Base-by-base conservation (phyloP, 2,797 vertebrate species). In the Hypotaenidia philippensis region DNA sequence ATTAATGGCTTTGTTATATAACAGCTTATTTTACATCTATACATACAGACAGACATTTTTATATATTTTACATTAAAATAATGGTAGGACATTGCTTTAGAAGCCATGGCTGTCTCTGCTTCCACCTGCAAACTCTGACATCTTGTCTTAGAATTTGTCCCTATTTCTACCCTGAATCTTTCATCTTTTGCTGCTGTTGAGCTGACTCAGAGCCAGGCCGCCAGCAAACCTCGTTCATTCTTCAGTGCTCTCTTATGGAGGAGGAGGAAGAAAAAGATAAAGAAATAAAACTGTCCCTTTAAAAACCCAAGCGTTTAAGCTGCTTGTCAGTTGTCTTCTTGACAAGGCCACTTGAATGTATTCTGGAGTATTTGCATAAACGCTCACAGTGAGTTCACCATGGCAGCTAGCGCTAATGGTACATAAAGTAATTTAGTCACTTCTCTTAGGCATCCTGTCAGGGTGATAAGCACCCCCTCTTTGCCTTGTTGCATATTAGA, bases 371-470 rank as follows among this genome's bases (percentile, higher is more conserved):
- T 98, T 98, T 98, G 98, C 98, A 98, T 98, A 98, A 98, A 98
- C 60, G 97, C 98, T 98, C 95, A 82, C 95, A 87, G 97, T 97
- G 97, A 98, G 98, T 98, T 98, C 98, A 97, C 97, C 66, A 87
- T 95, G 91, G 97, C 97, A 97, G 97, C 97, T 90, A 97, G 94
- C 89, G 69, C 97, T 98, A 98, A 98, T 98, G 98, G 98, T 97
- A 98, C 98, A 98, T 98, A 98, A 98, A 98, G 98, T 98, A 98
- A 98, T 98, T 98, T 98, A 98, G 98, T 98, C 98, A 98, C 98
- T 98, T 98, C 98, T 98, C 97, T 96, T 92, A 96, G 61, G 98
- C 98, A 97, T 97, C 97, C 97, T 97, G 98, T 98, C 98, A 98
- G 97, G 87, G 96, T 98, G 97, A 98, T 97, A 97, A 98, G 98